Base-by-base conservation (phyloP, 1,140 invertebrate genomes). In the Metopolophium dirhodum region DNA sequence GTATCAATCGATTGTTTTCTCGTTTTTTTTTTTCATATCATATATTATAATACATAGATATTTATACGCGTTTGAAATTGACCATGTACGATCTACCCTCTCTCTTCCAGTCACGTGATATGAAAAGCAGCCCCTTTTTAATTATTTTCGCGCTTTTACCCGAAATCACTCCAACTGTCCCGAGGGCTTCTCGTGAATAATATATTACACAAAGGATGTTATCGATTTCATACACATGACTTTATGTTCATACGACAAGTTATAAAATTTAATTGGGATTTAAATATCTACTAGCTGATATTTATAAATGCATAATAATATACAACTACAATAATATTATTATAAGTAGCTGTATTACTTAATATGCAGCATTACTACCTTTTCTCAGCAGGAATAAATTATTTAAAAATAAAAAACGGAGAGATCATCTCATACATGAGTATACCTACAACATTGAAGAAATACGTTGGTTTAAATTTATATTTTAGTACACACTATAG, bases 71-170 rank as follows among this genome's bases (percentile, higher is more conserved):
- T 23, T 20, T 77, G 68, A 9, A 91, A 91, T 83, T 35, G 68
- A 47, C n/a, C 68, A 49, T 82, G 45, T 51, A n/a, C 45, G n/a
- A 77, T 45, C 7, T 45, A 20, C 45, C 47, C 90, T 20, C 68
- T 51, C 68, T 51, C 45, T 37, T 47, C 41, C 90, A 20, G 30
- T n/a, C 45, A 4, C n/a, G 68, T 49, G 83, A 91, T 82, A 91
- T 49, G 45, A 91, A 91, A 92, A 92, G 90, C 90, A 92, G 91
- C 77, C 91, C 91, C 82, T 93, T 93, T 93, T 93, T 93, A 93
- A 93, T 93, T 93, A 93, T 93, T 93, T 93, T 93, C 47, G 91
- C 35, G 91, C 82, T 93, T 93, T 93, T 93, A 86, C 82, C 91
- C 68, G 82, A 83, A 93, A 93, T 93, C 91, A 83, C 91, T 85